Percentiles rank a stretch among this genome's conserved stretches.
Conservation (phyloP, 2,888 invertebrate species). For the Tipula helvola region DNA sequence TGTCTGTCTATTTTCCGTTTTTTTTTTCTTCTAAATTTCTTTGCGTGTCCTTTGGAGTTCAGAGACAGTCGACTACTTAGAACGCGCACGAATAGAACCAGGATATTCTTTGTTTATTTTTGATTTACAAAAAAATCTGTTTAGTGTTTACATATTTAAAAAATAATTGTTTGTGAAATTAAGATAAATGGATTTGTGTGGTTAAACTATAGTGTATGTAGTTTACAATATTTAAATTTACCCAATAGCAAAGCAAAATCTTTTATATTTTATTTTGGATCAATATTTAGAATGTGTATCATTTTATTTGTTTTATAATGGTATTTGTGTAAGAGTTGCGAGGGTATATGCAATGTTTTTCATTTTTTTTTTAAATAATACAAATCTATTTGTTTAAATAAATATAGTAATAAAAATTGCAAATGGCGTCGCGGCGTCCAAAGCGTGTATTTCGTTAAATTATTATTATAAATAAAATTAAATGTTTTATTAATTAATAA, state of each 20-base stretch:
- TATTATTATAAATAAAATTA: background rate
- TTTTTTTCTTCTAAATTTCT: background rate
- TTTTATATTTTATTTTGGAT: background rate
- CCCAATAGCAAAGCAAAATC: background rate
- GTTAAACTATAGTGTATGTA: background rate
- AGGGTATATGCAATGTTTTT: background rate
- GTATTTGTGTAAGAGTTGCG: background rate
- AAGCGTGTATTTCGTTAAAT: conserved; percentile 7
- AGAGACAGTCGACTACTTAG: background rate
- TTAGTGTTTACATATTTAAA: too few species aligned
- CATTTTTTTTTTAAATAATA: background rate
- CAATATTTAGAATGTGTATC: conserved; percentile 4
- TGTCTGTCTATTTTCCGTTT: background rate
- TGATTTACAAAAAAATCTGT: background rate
- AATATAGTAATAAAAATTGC: conserved; percentile 4
- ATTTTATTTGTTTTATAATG: background rate
- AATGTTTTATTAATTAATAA: background rate
- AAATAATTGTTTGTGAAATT: background rate
- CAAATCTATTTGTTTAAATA: background rate
- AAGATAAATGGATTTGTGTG: background rate
- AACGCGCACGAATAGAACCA: background rate
- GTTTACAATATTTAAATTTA: background rate
- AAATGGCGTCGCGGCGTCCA: conserved; percentile 11
- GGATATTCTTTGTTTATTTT: background rate
- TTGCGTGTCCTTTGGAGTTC: background rate